Conservation (phyloP, 2,113 vertebrate genomes). For the Gobiocypris rarus region DNA sequence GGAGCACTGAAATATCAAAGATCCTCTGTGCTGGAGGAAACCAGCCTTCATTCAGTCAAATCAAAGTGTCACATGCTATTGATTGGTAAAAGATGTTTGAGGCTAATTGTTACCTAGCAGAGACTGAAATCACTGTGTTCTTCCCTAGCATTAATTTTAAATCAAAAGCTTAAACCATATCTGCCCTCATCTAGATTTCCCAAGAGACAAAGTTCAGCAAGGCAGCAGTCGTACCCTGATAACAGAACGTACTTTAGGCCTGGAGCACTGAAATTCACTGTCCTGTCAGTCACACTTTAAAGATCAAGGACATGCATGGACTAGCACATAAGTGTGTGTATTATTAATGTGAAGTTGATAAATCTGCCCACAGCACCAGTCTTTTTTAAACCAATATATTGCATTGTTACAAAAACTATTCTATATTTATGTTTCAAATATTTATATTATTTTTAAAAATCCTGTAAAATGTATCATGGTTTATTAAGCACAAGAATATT, state of each 20-base stretch:
- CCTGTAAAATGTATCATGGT: too few species aligned
- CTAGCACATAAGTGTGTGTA: background rate
- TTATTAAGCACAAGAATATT: too few species aligned
- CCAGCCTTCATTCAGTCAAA: constrained; percentile 41
- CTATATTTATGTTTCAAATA: background rate
- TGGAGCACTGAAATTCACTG: background rate
- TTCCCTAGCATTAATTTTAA: background rate
- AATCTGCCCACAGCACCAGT: background rate
- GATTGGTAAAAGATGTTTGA: constrained; percentile 4
- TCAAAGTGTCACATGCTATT: constrained; percentile 24
- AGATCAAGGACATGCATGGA: background rate
- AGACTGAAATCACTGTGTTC: constrained; percentile 26
- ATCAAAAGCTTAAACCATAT: constrained; percentile 6
- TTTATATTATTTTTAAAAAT: too few species aligned
- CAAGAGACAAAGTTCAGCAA: background rate
- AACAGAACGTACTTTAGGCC: background rate
- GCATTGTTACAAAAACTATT: background rate
- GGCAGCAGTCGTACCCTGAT: background rate
- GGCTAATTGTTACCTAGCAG: constrained; percentile 38
- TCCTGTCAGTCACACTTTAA: background rate
- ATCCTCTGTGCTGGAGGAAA: constrained; percentile 5
- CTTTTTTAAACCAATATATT: background rate
- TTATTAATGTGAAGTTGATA: background rate
- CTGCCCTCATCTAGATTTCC: constrained; percentile 28
- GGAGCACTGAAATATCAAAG: background rate